Conservation (phyloP, 2,797 vertebrate genomes). For the Spinus pinus region DNA sequence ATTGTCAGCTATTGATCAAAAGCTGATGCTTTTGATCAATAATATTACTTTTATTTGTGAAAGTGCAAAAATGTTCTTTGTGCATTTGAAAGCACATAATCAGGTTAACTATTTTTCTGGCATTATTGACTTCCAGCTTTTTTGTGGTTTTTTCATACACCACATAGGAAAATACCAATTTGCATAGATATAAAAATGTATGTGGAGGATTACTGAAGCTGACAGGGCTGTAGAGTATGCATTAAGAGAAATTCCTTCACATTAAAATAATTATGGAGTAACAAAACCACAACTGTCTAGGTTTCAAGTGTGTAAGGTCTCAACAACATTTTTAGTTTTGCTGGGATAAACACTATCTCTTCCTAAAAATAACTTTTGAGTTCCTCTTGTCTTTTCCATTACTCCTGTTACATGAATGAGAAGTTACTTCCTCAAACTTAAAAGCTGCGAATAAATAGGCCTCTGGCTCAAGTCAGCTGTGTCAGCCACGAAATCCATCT, state of each 20-base stretch:
- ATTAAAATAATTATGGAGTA: background rate
- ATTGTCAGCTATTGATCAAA: background rate
- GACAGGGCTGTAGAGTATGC: background rate
- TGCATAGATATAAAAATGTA: background rate
- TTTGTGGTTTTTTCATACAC: background rate
- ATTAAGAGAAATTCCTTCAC: background rate
- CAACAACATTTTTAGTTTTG: background rate
- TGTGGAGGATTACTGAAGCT: background rate
- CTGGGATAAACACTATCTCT: constrained; percentile 19
- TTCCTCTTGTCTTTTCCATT: constrained; percentile 43
- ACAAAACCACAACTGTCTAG: background rate
- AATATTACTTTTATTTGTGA: background rate
- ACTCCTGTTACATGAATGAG: background rate
- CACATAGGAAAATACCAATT: background rate
- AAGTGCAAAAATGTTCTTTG: background rate
- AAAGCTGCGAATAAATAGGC: background rate
- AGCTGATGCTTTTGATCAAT: background rate
- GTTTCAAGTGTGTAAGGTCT: background rate
- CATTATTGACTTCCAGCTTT: background rate
- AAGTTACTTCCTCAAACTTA: constrained; percentile 26
- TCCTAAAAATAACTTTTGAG: constrained; percentile 18
- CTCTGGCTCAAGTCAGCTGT: background rate
- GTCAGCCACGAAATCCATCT: background rate
- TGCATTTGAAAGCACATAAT: background rate
- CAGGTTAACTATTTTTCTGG: background rate